Percentiles rank a stretch among this genome's conserved stretches.
Evolutionary conservation across 2,113 vertebrate genomes (phyloP).

Genomic region (Hyaena hyaena): DNA sequence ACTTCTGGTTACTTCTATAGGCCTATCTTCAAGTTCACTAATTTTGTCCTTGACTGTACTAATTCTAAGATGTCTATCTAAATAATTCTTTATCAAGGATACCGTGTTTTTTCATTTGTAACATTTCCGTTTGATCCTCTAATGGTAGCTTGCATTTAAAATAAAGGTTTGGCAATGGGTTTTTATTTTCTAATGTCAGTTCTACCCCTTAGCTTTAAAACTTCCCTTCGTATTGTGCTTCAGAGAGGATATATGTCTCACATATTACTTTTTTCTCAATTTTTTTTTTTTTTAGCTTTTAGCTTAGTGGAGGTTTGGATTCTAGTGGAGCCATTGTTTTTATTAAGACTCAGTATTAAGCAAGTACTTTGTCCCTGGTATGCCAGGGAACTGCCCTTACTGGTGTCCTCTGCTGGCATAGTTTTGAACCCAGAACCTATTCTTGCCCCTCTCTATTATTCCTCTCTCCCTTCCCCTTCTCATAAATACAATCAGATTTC

Average conservation of each 20-base stretch:
- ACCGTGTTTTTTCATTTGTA: background rate
- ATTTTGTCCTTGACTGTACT: background rate
- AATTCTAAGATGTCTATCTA: background rate
- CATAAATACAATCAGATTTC: background rate
- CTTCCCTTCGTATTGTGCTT: background rate
- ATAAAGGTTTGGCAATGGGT: background rate
- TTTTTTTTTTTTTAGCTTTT: background rate
- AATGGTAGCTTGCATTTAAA: background rate
- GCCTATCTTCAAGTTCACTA: background rate
- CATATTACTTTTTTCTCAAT: background rate
- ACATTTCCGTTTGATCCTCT: background rate
- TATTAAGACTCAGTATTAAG: background rate
- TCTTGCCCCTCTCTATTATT: background rate
- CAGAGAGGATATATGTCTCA: background rate
- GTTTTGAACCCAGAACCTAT: background rate
- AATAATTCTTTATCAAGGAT: background rate
- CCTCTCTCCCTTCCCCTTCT: background rate
- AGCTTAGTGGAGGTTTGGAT: background rate
- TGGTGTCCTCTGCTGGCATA: background rate
- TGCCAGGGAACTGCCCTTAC: background rate
- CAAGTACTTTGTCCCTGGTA: background rate
- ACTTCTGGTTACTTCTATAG: background rate
- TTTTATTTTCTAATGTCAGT: slow-evolving; percentile 1
- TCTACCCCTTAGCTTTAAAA: background rate
- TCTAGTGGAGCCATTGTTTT: background rate